Evolutionary conservation across 53 echinoderm and acorn worm species (phyloP).

Genomic region (Paelopatides confundens): DNA sequence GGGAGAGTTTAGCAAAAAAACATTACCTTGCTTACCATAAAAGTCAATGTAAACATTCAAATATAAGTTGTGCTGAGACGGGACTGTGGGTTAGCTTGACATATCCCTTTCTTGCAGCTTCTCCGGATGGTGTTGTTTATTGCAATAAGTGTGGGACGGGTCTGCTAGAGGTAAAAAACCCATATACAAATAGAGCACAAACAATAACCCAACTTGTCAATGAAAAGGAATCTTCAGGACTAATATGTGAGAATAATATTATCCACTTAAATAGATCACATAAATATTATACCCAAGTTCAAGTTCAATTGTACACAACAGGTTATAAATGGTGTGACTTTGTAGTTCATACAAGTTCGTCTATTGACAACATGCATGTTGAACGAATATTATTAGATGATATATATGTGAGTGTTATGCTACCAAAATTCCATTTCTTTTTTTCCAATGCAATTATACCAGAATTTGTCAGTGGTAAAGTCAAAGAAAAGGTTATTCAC

Average conservation of each 20-base stretch:
- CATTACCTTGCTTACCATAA: slow-evolving; percentile 67
- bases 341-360: slow-evolving; percentile 55
- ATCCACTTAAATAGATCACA: slow-evolving; percentile 51
- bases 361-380: slow-evolving; percentile 62
- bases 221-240: slow-evolving; percentile 48
- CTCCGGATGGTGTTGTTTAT: slow-evolving; percentile 64
- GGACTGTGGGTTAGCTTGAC: slow-evolving; percentile 60
- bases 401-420: slow-evolving; percentile 11
- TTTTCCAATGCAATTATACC: slow-evolving; percentile 58
- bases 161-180: slow-evolving; percentile 69
- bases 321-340: slow-evolving; percentile 69
- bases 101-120: slow-evolving; percentile 69
- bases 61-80: slow-evolving; percentile 51
- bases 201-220: slow-evolving; percentile 33
- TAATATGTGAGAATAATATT: slow-evolving; percentile 45
- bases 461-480: slow-evolving; percentile 42
- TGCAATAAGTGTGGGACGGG: slow-evolving; percentile 74
- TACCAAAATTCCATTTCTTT: slow-evolving; percentile 59
- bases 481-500: slow-evolving; percentile 48
- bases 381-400: slow-evolving; percentile 55
- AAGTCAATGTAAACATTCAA: slow-evolving; percentile 47
- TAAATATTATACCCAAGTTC: slow-evolving; percentile 69
- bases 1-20: slow-evolving; percentile 57
- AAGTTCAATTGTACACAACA: slow-evolving; percentile 64
- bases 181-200: slow-evolving; percentile 53